Evolutionary conservation across 2,113 vertebrate species (phyloP).

Genomic region (Nasalis larvatus): DNA sequence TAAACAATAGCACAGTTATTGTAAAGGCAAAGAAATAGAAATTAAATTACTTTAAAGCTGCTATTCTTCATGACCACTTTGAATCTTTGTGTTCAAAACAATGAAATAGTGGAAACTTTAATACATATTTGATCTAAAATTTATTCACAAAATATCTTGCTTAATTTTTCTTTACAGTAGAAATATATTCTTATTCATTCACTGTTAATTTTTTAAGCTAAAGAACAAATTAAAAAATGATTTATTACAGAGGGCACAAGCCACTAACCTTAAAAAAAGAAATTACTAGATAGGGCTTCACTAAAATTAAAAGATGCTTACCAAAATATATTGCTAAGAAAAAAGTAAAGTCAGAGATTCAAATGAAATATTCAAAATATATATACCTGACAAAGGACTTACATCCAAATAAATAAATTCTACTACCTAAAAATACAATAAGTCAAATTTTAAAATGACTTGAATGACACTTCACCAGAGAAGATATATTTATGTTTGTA

Average conservation of each 20-base stretch:
- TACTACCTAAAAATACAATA: not conserved
- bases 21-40: not conserved
- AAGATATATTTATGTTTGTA: not conserved
- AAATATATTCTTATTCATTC: not conserved
- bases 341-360: not conserved
- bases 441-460: not conserved
- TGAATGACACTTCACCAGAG: not conserved
- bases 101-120: not conserved
- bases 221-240: not conserved
- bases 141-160: not conserved
- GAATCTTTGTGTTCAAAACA: conserved; percentile 7
- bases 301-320: not conserved
- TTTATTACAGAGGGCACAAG: not conserved
- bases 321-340: not conserved
- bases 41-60: not conserved
- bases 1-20: not conserved
- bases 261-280: not conserved
- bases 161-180: not conserved
- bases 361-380: not conserved
- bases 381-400: not conserved
- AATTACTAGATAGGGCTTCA: not conserved
- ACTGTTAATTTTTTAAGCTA: conserved; percentile 13
- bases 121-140: not conserved
- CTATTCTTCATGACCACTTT: not conserved
- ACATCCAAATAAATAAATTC: not conserved